Percentiles rank a stretch among this genome's conserved stretches.
Conservation (phyloP, 2,113 vertebrate species). For the Falco punctatus region DNA sequence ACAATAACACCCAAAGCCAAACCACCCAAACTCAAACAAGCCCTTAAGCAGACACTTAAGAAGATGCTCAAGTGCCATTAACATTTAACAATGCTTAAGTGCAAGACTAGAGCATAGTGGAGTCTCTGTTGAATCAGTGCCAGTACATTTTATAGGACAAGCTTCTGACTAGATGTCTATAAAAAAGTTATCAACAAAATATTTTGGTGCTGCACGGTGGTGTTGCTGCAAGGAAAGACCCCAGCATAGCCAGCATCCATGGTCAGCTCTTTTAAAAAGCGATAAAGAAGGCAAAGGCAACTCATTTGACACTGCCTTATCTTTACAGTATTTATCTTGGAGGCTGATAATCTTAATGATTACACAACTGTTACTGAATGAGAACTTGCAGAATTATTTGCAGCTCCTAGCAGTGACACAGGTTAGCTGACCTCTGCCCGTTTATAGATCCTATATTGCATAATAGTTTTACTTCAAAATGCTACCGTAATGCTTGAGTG, state of each 20-base stretch:
- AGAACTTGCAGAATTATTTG: conserved; percentile 1
- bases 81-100: background rate
- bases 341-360: background rate
- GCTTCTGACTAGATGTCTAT: accelerated
- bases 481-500: background rate
- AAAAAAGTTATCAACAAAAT: background rate
- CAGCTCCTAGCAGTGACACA: background rate
- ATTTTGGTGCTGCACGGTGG: background rate
- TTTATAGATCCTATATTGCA: background rate
- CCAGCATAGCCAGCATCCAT: background rate
- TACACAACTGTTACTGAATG: conserved; percentile 7
- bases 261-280: background rate
- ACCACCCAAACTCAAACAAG: background rate
- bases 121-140: background rate
- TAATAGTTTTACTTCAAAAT: background rate
- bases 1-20: background rate
- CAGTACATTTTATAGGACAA: background rate
- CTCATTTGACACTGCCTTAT: conserved; percentile 38
- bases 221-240: background rate
- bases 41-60: background rate
- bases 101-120: background rate
- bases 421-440: conserved; percentile 37
- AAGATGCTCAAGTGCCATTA: background rate
- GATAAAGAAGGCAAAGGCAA: background rate
- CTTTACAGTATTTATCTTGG: background rate